Evolutionary conservation across 2,113 vertebrate species (phyloP), one percentile per base, ranked within the genome.

Genomic region (Amazona vittata): DNA sequence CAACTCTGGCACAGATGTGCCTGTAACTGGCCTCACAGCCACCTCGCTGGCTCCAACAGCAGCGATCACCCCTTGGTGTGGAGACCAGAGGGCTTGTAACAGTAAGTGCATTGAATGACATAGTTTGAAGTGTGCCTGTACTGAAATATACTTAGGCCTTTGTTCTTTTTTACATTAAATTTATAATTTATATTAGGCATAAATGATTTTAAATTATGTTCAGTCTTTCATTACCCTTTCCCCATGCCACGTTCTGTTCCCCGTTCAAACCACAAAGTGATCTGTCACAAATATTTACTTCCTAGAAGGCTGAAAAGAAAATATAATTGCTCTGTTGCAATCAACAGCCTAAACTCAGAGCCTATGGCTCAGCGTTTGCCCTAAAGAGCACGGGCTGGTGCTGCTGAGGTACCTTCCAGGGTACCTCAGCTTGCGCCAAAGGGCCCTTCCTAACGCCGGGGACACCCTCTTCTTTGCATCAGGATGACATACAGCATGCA

Each of bases 11-110:
- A 29, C 11, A 35, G 0, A 6, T 5, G 18, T 29, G 41, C 19
- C 65, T n/a, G 9, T 24, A 15, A 5, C 21, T 0, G 1, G 31
- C 47, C 37, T 33, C 1, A 0, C 50, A 43, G 59, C 39, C 4
- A 0, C 52, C 6, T 11, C 0, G 14, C 35, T 21, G 20, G 15
- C 55, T 49, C 37, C 19, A 14, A 3, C 17, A 50, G 41, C 21
- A 6, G 55, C 7, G 17, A 16, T 16, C 1, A 2, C 12, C 41
- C 57, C 33, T 31, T 21, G 3, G 16, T 6, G 44, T 31, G n/a
- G 15, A 11, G n/a, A 11, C 7, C 26, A 62, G 41, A 50, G n/a
- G 3, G 25, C 33, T 63, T 11, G 14, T 12, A 44, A 19, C 39
- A 41, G 39, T 11, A 59, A 52, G 10, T 60, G 41, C 35, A 16